Conservation (phyloP, 2,113 vertebrate species). For the Thalassoma bifasciatum region DNA sequence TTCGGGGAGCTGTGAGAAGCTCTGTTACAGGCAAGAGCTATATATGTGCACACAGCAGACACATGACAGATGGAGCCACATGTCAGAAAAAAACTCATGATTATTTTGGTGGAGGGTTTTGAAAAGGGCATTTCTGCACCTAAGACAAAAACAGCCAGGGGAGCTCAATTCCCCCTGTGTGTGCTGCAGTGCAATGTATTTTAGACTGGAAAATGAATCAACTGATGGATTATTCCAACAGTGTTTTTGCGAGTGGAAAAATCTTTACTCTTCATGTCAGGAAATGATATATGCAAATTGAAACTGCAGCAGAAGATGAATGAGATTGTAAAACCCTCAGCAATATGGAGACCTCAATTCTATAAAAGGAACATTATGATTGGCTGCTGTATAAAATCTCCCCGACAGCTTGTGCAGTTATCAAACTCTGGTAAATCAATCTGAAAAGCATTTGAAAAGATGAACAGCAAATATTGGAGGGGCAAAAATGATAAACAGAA, state of each 20-base stretch:
- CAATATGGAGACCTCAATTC: slow-evolving; percentile 35
- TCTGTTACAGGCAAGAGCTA: slow-evolving; percentile 1
- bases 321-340: slow-evolving; percentile 46
- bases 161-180: slow-evolving; percentile 7
- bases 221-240: slow-evolving; percentile 60
- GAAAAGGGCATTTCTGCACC: slow-evolving; percentile 38
- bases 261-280: slow-evolving; percentile 38
- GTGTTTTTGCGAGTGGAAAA: slow-evolving; percentile 45
- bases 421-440: slow-evolving; percentile 37
- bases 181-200: slow-evolving; percentile 15
- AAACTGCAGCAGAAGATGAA: slow-evolving; percentile 58
- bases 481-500: slow-evolving; percentile 6
- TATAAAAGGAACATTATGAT: slow-evolving; percentile 30
- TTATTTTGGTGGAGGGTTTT: slow-evolving; percentile 1
- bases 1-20: not conserved
- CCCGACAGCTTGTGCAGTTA: slow-evolving; percentile 29
- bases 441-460: slow-evolving; percentile 27
- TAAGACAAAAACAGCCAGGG: slow-evolving; percentile 24
- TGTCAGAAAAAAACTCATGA: slow-evolving; percentile 20
- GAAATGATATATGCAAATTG: slow-evolving; percentile 65
- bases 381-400: slow-evolving; percentile 19
- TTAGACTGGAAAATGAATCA: slow-evolving; percentile 63
- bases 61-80: slow-evolving; percentile 7
- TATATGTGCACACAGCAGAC: slow-evolving; percentile 15
- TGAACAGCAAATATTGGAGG: slow-evolving; percentile 17